Evolutionary conservation across 2,113 vertebrate genomes (phyloP), one percentile per base, ranked within the genome.

Genomic region (Craseonycteris thonglongyai): DNA sequence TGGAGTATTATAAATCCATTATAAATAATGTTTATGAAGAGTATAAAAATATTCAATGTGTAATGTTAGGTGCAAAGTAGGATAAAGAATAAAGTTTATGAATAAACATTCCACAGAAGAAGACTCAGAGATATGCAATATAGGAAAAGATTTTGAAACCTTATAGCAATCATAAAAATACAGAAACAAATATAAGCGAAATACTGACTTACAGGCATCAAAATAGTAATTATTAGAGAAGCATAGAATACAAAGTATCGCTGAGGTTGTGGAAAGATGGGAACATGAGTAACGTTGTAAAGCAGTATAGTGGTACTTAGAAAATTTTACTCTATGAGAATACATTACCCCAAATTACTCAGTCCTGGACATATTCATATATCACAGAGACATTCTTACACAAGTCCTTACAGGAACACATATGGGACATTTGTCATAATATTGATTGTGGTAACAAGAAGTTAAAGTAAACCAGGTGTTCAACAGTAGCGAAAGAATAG

Each of bases 1-100:
- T 58, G 28, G 26, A 88, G 88, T 83, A 85, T 88, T 84, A 91
- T 38, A 81, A 90, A 49, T 16, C 30, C 26, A 80, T 69, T 93
- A 56, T 63, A 59, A 78, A 56, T 85, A 72, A 88, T 78, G 42
- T n/a, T 69, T 11, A 42, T 47, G 33, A 74, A 54, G 28, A n/a
- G 3, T 47, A 35, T 40, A 63, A 69, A 19, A n/a, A 92, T 78
- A 82, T 66, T 82, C 47, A 93, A 80, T 33, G 61, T 61, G 13
- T 47, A 69, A 66, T 54, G 10, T 47, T 30, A 61, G 61, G 2
- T 56, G 33, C 28, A 80, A 78, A 75, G 22, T 35, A 40, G 58
- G 35, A 51, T 45, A 79, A 68, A 63, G 38, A 65, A 16, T 21
- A 38, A 86, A 90, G 88, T 26, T 15, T 88, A 11, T 83, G 26